phyloP scores from a whole-genome alignment of 1,140 invertebrate genomes.

The Subanguina moxae region DNA sequence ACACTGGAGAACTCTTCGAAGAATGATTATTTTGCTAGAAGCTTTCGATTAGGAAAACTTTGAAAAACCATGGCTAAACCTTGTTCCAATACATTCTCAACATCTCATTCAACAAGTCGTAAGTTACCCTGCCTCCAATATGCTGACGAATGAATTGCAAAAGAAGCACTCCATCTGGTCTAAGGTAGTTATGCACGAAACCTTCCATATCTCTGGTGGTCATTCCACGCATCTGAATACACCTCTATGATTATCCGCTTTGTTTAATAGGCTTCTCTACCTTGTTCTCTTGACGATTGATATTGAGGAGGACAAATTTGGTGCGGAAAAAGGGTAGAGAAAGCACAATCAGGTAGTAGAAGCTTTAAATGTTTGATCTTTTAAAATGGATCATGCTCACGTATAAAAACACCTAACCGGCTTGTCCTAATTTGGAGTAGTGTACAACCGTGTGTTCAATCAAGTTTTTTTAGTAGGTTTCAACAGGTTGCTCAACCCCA shows the following conservation, averaged over 20 bases:
- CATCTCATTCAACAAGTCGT: conserved; percentile 43
- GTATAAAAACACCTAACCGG: too few relatives aligned
- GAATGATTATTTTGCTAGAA: neutral
- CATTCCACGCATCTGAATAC: conserved; percentile 30
- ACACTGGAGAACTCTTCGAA: neutral
- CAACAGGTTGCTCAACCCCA: too few relatives aligned
- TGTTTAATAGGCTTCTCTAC: conserved; percentile 13
- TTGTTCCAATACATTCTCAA: conserved; percentile 35
- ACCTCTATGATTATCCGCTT: neutral
- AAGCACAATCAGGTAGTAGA: conserved; percentile 50
- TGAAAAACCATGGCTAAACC: neutral
- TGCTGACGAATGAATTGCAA: conserved; percentile 52
- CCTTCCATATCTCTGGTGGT: conserved; percentile 24
- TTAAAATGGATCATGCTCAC: too few relatives aligned
- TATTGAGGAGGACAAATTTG: conserved; percentile 33
- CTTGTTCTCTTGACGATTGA: conserved; percentile 35
- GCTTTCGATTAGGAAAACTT: neutral
- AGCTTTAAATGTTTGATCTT: neutral
- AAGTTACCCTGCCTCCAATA: conserved; percentile 49
- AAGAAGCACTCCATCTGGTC: conserved; percentile 42
- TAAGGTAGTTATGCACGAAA: conserved; percentile 38
- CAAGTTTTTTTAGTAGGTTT: too few relatives aligned
- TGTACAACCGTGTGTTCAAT: too few relatives aligned
- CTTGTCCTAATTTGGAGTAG: too few relatives aligned
- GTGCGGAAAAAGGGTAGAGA: conserved; percentile 35